These are phyloP conservation scores for Anaspis maculata DNA, from an alignment of 2,888 invertebrate genomes.

Conservation along the genomic window DNA sequence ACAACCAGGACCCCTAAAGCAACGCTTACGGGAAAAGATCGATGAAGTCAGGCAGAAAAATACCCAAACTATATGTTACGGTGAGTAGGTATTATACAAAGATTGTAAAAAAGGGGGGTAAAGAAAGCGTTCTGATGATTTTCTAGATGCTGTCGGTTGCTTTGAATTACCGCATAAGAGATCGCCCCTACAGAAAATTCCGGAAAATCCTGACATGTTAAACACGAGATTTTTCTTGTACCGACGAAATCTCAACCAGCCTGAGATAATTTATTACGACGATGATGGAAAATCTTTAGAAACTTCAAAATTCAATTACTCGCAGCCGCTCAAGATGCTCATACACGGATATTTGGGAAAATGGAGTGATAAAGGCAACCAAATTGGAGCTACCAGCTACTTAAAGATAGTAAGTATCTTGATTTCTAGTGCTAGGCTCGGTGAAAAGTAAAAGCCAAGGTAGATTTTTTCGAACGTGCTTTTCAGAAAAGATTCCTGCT, in stretches of 20 bases:
- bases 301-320: conserved; percentile 42
- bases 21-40: conserved; percentile 25
- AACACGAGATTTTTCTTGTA: conserved; percentile 49
- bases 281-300: conserved; percentile 43
- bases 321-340: conserved; percentile 44
- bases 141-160: conserved; percentile 49
- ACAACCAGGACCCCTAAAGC: too few relatives aligned
- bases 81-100: conserved; percentile 8
- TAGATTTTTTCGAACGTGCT: too few relatives aligned
- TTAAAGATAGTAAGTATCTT: conserved; percentile 44
- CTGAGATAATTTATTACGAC: conserved; percentile 43
- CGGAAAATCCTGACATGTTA: conserved; percentile 47
- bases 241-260: conserved; percentile 39
- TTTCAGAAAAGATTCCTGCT: too few relatives aligned
- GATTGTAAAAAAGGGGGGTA: conserved; percentile 1
- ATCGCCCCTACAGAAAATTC: conserved; percentile 46
- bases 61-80: conserved; percentile 31
- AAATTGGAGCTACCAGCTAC: conserved; percentile 41
- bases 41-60: conserved; percentile 25
- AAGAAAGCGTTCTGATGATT: conserved; percentile 9
- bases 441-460: too few relatives aligned
- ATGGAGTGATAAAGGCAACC: conserved; percentile 44
- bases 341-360: conserved; percentile 53
- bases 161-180: conserved; percentile 45
- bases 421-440: too few relatives aligned